Conservation (phyloP, 1,140 invertebrate genomes). For the Oncopeltus fasciatus region DNA sequence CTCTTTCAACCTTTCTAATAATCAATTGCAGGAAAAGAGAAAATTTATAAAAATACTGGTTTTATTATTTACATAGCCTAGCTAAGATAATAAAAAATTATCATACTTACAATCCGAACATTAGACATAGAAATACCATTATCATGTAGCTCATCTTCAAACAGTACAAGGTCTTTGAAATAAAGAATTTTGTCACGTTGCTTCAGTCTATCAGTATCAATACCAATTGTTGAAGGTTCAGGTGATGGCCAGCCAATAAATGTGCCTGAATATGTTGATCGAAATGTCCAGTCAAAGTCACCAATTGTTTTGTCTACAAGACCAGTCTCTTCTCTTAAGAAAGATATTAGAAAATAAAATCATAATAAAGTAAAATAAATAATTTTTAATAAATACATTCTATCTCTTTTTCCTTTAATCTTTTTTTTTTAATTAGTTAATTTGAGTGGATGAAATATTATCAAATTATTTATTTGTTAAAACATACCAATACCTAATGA, state of each 20-base stretch:
- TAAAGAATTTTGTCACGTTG: conserved; percentile 83
- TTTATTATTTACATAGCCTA: no score
- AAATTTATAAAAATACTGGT: no score
- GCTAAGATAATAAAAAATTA: not conserved
- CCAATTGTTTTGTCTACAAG: conserved; percentile 61
- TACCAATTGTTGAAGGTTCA: conserved; percentile 34
- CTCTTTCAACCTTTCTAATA: no score
- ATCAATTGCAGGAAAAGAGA: no score
- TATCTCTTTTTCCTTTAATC: no score
- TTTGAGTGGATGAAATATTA: no score
- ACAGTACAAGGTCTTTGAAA: conserved; percentile 84
- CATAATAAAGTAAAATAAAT: no score
- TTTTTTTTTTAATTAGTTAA: no score
- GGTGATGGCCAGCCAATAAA: conserved; percentile 43
- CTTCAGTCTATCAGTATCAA: conserved; percentile 84
- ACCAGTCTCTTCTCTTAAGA: conserved; percentile 37
- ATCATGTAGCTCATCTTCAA: conserved; percentile 97
- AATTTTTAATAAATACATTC: no score
- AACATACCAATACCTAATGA: no score
- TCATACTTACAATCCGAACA: conserved; percentile 77
- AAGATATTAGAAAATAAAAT: not conserved
- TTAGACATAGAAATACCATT: conserved; percentile 82
- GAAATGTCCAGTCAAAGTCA: conserved; percentile 96
- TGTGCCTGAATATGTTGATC: conserved; percentile 83
- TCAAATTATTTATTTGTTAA: no score